Evolutionary conservation across 1,140 invertebrate genomes (phyloP), one percentile per base, ranked within the genome.

Genomic region (Drosophila grimshawi): DNA sequence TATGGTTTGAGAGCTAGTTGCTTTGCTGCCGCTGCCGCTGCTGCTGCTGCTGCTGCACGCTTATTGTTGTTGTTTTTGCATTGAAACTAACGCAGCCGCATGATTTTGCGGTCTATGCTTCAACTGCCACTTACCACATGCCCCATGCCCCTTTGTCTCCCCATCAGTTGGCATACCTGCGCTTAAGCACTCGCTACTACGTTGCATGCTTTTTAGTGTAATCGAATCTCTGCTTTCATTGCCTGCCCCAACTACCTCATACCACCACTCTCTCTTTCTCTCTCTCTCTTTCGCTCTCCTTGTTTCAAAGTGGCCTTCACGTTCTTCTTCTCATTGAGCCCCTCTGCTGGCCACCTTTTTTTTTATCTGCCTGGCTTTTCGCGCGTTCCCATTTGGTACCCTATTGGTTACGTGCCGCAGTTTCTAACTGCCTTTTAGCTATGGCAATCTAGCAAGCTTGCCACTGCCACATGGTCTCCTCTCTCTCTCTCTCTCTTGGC

Each of bases 311-410:
- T 19, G 19, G 19, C 19, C 19, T 19, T 19, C 43, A 5, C 41
- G 3, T 19, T 19, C 19, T 19, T 4, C n/a, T 7, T 1, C 6
- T 32, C 33, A 57, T 60, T 45, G 37, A 45, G 57, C 81, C 57
- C 69, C 71, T 68, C 78, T 71, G 19, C 70, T 55, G 43, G 55
- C 45, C 61, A 68, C 64, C 68, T 85, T 85, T 81, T 81, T 86
- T 86, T 86, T 81, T 86, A 81, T 86, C 86, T 86, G 82, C 81
- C 63, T 68, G 78, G 78, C 68, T 78, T 86, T 81, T 86, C 82
- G 81, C 81, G 81, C 82, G 77, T 43, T n/a, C 46, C 85, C 78
- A 83, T 72, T 66, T 19, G 19, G 19, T 19, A 19, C 19, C 53
- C 69, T 63, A 66, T 8, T 59, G 63, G 70, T 76, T 85, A 83